Evolutionary conservation across 2,888 invertebrate genomes (phyloP).

Genomic region (Platerodrilus igneus): DNA sequence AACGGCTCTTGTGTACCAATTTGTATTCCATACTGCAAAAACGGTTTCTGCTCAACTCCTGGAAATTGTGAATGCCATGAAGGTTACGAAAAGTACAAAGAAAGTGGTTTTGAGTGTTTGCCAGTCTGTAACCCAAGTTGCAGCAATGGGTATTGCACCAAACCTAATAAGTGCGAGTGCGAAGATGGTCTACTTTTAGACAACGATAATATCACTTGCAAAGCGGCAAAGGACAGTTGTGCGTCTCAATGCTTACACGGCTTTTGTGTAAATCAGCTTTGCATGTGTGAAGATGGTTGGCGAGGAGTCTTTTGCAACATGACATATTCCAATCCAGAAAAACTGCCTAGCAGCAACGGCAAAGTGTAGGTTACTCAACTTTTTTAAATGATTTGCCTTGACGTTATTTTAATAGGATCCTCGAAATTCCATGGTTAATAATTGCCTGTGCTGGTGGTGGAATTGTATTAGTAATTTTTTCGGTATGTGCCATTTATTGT

Average conservation of each 20-base stretch:
- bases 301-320: constrained; percentile 8
- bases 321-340: background rate
- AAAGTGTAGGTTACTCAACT: too few relatives aligned
- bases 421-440: constrained; percentile 4
- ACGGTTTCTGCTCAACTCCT: constrained; percentile 40
- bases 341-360: background rate
- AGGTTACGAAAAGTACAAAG: constrained; percentile 29
- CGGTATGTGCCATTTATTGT: constrained; percentile 26
- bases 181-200: constrained; percentile 26
- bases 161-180: constrained; percentile 38
- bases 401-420: background rate
- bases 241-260: constrained; percentile 15
- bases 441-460: background rate
- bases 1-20: constrained; percentile 27
- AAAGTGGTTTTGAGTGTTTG: constrained; percentile 14
- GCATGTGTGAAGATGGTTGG: constrained; percentile 20
- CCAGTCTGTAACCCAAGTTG: constrained; percentile 33
- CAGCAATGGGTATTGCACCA: constrained; percentile 38
- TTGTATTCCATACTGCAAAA: constrained; percentile 37
- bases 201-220: constrained; percentile 11
- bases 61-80: constrained; percentile 40
- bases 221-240: constrained; percentile 13
- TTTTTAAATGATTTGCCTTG: too few relatives aligned
- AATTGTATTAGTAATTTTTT: background rate
- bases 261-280: constrained; percentile 17